Evolutionary conservation across 2,797 vertebrate genomes (phyloP), one percentile per base, ranked within the genome.

Genomic region (Limosa lapponica): DNA sequence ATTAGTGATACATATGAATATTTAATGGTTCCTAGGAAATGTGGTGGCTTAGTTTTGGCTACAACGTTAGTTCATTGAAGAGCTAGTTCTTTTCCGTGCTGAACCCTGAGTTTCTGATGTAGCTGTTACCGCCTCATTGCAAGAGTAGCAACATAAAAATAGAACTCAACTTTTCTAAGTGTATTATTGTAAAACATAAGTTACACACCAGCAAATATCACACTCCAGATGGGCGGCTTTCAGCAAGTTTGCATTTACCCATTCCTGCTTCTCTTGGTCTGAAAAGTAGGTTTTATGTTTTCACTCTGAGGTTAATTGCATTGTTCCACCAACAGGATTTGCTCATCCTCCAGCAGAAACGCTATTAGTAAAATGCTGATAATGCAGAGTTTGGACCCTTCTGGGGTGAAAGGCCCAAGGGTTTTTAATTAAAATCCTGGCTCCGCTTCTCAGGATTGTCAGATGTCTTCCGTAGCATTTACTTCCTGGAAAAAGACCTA

Each of bases 1-100:
- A 82, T 96, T 95, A 90, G 65, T 23, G 36, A 16, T 28, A 19
- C 23, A 11, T 87, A 89, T 95, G 67, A 95, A 79, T 93, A 90
- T 91, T 97, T 94, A 89, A 94, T 89, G 62, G 52, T 79, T 96
- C 80, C 64, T 89, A 67, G 89, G 61, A 92, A 86, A 74, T 77
- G 57, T 66, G 65, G 48, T 73, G 16, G 52, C 69, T 73, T 78
- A 84, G 62, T 79, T 82, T 75, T 82, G 79, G 81, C 72, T 74
- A 66, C 32, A 61, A 17, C 1, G 0, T 70, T 37, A 64, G 39
- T 67, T 89, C 65, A 77, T 34, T 70, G 87, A 93, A 83, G 93
- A 89, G 32, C 59, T 75, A 37, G n/a, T 57, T 82, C 37, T 90
- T 32, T 78, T 62, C 51, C 44, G 8, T 61, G 61, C 81, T 89